Conservation (phyloP, 2,888 invertebrate species). For the Drosophila borborema region DNA sequence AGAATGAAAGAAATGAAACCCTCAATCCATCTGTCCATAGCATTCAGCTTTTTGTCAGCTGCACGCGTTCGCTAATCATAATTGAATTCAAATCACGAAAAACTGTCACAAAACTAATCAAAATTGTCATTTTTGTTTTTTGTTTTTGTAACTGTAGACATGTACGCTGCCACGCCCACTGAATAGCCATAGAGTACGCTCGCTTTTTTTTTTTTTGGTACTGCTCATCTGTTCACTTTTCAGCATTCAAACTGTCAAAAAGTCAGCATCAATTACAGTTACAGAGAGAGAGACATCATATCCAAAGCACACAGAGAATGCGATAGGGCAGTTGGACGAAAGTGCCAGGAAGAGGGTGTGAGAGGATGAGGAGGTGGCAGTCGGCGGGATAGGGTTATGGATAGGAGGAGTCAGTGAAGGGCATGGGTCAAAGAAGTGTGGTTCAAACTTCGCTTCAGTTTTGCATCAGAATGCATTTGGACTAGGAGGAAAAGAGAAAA, state of each 20-base stretch:
- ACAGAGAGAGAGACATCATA: slow-evolving; percentile 65
- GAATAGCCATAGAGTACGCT: background rate
- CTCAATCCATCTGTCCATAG: slow-evolving; percentile 7
- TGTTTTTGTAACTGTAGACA: slow-evolving; percentile 49
- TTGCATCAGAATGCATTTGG: slow-evolving; percentile 80
- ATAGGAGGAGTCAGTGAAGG: background rate
- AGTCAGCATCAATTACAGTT: slow-evolving; percentile 83
- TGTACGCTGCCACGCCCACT: slow-evolving; percentile 1
- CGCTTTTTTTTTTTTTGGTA: background rate
- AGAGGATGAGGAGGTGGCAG: background rate
- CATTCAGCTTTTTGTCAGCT: slow-evolving; percentile 39
- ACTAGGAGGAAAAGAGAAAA: slow-evolving; percentile 12
- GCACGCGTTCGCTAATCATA: slow-evolving; percentile 45
- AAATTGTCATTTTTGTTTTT: slow-evolving; percentile 63
- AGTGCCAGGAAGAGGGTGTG: background rate
- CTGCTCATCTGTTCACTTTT: slow-evolving; percentile 64
- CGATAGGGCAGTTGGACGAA: background rate
- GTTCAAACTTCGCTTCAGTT: slow-evolving; percentile 61
- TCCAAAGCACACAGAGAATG: slow-evolving; percentile 55
- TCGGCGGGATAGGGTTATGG: background rate
- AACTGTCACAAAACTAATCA: slow-evolving; percentile 80
- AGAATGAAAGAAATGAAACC: background rate
- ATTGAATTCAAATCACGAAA: slow-evolving; percentile 82
- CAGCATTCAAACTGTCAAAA: slow-evolving; percentile 83
- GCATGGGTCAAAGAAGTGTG: slow-evolving; percentile 69